Evolutionary conservation across 1,140 invertebrate genomes (phyloP).

Genomic region (Sitodiplosis mosellana): DNA sequence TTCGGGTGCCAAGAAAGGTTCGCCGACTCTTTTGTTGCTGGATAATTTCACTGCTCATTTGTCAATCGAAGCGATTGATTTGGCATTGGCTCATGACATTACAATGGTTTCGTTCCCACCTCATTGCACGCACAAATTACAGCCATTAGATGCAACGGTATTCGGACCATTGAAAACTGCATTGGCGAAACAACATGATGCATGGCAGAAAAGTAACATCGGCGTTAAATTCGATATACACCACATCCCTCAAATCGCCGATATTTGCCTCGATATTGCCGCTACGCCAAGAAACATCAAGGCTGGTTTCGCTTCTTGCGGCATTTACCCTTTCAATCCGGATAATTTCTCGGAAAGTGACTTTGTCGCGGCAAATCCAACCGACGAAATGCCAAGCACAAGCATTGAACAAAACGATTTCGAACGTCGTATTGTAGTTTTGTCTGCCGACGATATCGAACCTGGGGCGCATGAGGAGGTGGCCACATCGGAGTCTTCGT

Average conservation of each 20-base stretch:
- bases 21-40: slow-evolving; percentile 17
- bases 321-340: not conserved
- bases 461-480: too few species aligned
- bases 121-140: slow-evolving; percentile 27
- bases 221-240: slow-evolving; percentile 10
- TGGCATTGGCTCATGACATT: slow-evolving; percentile 17
- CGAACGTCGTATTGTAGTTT: too few species aligned
- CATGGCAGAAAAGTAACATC: slow-evolving; percentile 21
- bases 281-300: not conserved
- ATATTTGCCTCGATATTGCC: not conserved
- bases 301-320: not conserved
- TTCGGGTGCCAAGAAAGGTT: slow-evolving; percentile 9
- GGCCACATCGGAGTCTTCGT: too few species aligned
- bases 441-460: too few species aligned
- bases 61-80: slow-evolving; percentile 18
- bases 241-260: not conserved
- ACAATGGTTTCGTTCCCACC: slow-evolving; percentile 26
- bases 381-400: not conserved
- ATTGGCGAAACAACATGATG: slow-evolving; percentile 14
- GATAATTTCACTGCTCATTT: slow-evolving; percentile 24
- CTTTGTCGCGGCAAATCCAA: not conserved
- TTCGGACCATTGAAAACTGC: slow-evolving; percentile 26
- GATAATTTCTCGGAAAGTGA: not conserved
- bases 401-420: too few species aligned
- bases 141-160: slow-evolving; percentile 27